phyloP scores from a whole-genome alignment of 2,888 invertebrate genomes.

The Brachyptera risi region DNA sequence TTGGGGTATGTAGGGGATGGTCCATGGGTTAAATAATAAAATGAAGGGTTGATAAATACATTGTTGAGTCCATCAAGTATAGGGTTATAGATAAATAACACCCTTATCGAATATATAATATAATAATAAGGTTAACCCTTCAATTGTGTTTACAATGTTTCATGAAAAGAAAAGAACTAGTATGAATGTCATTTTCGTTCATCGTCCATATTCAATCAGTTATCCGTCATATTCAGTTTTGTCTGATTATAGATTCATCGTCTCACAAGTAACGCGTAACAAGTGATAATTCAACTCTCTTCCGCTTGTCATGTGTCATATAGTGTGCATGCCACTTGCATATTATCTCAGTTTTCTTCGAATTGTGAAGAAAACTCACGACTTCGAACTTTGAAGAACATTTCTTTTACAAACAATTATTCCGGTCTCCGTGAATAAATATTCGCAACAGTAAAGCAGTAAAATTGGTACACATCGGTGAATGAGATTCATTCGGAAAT shows the following conservation, averaged over 20 bases:
- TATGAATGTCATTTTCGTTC: conserved; percentile 1
- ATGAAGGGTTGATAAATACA: conserved; percentile 18
- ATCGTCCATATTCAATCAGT: not conserved
- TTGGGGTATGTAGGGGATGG: not conserved
- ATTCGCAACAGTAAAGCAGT: no score
- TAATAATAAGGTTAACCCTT: conserved; percentile 9
- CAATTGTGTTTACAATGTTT: not conserved
- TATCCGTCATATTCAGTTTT: not conserved
- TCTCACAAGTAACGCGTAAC: conserved; percentile 3
- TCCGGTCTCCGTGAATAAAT: no score
- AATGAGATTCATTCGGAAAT: no score
- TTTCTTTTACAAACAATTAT: no score
- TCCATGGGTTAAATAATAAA: not conserved
- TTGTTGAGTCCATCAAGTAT: conserved; percentile 8
- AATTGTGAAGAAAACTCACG: no score
- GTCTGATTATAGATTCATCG: conserved; percentile 5
- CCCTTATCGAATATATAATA: conserved; percentile 13
- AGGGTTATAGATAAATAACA: conserved; percentile 7
- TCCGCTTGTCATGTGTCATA: not conserved
- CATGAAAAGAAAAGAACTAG: not conserved
- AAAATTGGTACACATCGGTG: no score
- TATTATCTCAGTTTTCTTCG: no score
- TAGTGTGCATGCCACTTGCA: not conserved
- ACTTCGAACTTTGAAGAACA: no score
- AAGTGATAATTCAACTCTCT: not conserved